Evolutionary conservation across 2,113 vertebrate species (phyloP), one percentile per base, ranked within the genome.

Genomic region (Anarhynchus alexandrinus): DNA sequence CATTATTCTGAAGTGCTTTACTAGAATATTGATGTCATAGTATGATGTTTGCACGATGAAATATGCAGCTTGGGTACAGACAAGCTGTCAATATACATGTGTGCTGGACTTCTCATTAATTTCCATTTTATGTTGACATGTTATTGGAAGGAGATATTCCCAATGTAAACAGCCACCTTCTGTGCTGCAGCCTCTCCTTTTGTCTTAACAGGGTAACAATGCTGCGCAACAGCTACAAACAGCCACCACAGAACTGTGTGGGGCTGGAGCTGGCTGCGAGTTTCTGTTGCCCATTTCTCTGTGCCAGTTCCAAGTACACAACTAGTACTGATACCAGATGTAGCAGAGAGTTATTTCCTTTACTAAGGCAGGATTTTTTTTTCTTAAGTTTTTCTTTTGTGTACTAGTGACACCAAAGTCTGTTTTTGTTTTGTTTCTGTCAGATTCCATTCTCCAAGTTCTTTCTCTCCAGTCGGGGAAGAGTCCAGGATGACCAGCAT

Each of bases 381-480:
- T 55, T 19, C 21, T 25, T 36, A 34, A 34, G 40, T 21, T 61
- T 84, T 49, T 94, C 0, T 62, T 84, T 40, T 71, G 13, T 54
- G 3, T 57, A 30, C 45, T 49, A 38, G 27, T 78, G 32, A 81
- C 15, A 22, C n/a, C 90, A 11, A 96, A 83, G 15, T 70, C 45
- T 81, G 29, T 5, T 66, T 51, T 73, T 11, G 34, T 61, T 94
- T 94, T 96, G 11, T 69, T 91, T n/a, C 85, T 95, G 45, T 69
- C 97, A 99, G 99, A 99, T 99, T 82, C 99, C 99, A 1, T 99
- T 99, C 96, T 99, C 99, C 27, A 99, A 99, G 96, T 99, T 99
- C 95, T 99, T 99, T 93, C 96, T 99, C n/a, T 98, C 99, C 69
- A 98, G 98, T 97, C 98, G 95, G 27, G 99, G 99, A 70, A 98